Conservation (phyloP, 2,888 invertebrate species). For the Protula sp. region DNA sequence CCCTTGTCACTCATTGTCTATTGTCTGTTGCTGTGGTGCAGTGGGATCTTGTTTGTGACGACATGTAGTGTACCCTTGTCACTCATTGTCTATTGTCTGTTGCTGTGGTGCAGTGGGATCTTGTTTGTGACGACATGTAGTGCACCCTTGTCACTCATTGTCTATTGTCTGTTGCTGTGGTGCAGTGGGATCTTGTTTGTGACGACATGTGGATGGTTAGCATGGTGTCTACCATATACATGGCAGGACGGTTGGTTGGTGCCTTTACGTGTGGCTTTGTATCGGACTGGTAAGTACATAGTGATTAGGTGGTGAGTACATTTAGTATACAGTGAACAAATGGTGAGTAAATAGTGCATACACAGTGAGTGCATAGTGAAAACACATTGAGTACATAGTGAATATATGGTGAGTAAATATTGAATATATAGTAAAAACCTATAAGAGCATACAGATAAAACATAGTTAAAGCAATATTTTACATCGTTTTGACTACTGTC, state of each 20-base stretch:
- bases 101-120: too few relatives aligned
- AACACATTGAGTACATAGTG: too few relatives aligned
- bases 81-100: not conserved
- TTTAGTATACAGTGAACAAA: too few relatives aligned
- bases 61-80: not conserved
- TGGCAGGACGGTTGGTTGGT: constrained; percentile 14
- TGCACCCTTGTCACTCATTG: not conserved
- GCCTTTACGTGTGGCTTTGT: constrained; percentile 13
- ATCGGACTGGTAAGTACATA: constrained; percentile 16
- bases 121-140: constrained; percentile 12
- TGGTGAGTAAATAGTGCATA: too few relatives aligned
- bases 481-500: too few relatives aligned
- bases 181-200: constrained; percentile 18
- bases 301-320: too few relatives aligned
- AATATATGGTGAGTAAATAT: too few relatives aligned
- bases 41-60: too few relatives aligned
- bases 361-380: too few relatives aligned
- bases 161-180: not conserved
- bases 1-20: not conserved
- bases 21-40: not conserved
- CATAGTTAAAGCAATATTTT: too few relatives aligned
- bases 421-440: too few relatives aligned
- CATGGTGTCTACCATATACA: constrained; percentile 15
- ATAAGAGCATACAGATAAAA: too few relatives aligned
- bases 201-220: constrained; percentile 13